phyloP scores from a whole-genome alignment of 2,797 vertebrate species.

The Mormyrus hasselquistii region DNA sequence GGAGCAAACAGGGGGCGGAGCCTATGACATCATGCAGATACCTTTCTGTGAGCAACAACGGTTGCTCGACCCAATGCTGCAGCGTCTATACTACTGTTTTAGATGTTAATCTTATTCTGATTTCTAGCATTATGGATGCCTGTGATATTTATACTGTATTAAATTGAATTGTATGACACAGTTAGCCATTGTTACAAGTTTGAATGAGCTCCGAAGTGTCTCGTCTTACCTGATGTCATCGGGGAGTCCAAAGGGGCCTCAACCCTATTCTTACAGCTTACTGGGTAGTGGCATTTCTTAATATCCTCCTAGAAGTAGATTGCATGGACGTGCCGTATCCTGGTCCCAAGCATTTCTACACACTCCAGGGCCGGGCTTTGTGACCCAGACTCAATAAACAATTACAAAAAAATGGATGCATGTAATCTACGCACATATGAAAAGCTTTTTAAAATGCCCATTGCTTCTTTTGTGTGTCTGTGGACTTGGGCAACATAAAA shows the following conservation, averaged over 20 bases:
- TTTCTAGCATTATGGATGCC: neutral
- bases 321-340: neutral
- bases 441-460: neutral
- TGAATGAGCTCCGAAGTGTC: neutral
- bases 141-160: neutral
- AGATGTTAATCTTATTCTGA: neutral
- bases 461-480: neutral
- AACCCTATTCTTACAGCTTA: neutral
- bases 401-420: neutral
- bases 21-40: neutral
- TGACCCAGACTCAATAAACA: neutral
- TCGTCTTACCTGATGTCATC: neutral
- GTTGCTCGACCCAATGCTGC: neutral
- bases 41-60: neutral
- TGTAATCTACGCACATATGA: neutral
- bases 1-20: neutral
- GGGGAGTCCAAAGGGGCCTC: neutral
- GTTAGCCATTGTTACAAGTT: neutral
- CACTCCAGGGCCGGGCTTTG: neutral
- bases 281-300: neutral
- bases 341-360: neutral
- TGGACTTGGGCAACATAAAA: neutral
- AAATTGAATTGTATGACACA: neutral
- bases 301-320: neutral
- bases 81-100: neutral